Conservation (phyloP, 2,113 vertebrate genomes). For the Cariama cristata region DNA sequence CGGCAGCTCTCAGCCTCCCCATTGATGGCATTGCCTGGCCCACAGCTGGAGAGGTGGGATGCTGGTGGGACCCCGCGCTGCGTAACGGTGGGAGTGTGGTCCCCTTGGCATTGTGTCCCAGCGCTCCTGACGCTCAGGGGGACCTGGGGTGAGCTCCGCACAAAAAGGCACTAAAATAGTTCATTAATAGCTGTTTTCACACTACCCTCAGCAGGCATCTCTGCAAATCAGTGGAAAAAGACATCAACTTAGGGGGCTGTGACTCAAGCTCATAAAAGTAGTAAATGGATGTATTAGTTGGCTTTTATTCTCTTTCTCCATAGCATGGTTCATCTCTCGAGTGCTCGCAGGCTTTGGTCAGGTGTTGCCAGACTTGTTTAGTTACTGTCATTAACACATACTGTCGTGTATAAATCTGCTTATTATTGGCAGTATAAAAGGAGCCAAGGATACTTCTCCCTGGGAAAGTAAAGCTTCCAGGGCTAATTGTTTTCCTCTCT, state of each 20-base stretch:
- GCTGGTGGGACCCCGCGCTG: background rate
- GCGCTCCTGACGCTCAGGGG: accelerated
- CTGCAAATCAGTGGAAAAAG: background rate
- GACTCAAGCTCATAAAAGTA: background rate
- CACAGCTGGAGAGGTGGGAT: background rate
- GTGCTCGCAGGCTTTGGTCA: background rate
- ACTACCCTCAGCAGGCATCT: background rate
- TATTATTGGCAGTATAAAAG: background rate
- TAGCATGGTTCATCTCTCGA: background rate
- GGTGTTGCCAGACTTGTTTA: background rate
- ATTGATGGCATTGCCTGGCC: background rate
- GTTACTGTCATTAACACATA: background rate
- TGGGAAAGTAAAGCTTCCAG: background rate
- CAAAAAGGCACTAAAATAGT: background rate
- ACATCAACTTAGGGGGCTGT: background rate
- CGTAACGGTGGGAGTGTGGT: background rate
- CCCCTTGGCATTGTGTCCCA: background rate
- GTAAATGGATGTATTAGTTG: no score
- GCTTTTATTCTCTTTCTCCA: background rate
- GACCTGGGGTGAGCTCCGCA: background rate
- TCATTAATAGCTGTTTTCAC: background rate
- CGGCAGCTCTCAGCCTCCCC: background rate
- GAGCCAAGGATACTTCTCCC: background rate
- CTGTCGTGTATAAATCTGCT: background rate
- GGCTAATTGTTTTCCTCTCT: background rate